Percentiles rank a stretch among this genome's conserved stretches.
Evolutionary conservation across 2,797 vertebrate species (phyloP).

Genomic region (Myotis daubentonii): DNA sequence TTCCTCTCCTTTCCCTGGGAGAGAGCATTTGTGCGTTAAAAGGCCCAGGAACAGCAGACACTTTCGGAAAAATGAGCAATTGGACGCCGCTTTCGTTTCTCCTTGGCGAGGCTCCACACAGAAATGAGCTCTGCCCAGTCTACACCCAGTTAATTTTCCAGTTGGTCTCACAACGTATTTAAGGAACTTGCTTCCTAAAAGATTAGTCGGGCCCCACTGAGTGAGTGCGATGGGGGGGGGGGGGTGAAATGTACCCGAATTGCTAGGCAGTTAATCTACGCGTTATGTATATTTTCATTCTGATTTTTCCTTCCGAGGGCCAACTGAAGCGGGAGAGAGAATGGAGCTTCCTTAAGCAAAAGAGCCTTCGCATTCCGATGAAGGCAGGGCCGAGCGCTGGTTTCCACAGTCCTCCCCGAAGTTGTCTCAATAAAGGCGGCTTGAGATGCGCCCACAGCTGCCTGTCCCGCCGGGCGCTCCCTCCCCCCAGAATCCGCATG

Average conservation of each 20-base stretch:
- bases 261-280: conserved; percentile 66
- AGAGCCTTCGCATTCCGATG: not conserved
- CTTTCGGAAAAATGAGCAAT: not conserved
- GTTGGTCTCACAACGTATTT: conserved; percentile 56
- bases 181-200: conserved; percentile 37
- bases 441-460: not conserved
- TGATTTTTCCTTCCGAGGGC: not conserved
- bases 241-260: not conserved
- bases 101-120: conserved; percentile 25
- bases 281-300: conserved; percentile 59
- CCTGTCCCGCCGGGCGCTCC: not conserved
- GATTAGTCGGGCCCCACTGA: conserved; percentile 52
- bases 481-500: not conserved
- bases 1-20: not conserved
- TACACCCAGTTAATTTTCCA: conserved; percentile 67
- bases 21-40: not conserved
- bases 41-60: not conserved
- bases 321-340: conserved; percentile 19
- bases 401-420: not conserved
- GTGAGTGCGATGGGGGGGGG: conserved; percentile 30
- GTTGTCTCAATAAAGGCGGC: not conserved
- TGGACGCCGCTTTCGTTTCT: not conserved
- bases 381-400: not conserved
- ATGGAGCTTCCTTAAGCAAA: conserved; percentile 7
- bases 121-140: conserved; percentile 43